Evolutionary conservation across 2,113 vertebrate genomes (phyloP).

Genomic region (Gopherus flavomarginatus): DNA sequence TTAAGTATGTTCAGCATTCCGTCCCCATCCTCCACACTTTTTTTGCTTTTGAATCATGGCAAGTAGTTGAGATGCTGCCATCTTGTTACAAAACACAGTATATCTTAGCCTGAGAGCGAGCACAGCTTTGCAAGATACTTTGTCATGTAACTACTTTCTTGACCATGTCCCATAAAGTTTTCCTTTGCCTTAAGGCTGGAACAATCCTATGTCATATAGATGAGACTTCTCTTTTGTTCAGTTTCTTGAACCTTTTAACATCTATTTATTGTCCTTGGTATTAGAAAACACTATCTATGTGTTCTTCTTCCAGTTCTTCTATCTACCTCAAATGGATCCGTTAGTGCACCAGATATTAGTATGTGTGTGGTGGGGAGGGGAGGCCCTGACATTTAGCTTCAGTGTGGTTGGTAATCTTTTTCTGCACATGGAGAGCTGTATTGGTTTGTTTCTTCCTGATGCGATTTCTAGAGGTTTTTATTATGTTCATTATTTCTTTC

Average conservation of each 20-base stretch:
- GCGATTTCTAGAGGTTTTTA: neutral
- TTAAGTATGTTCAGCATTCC: no score
- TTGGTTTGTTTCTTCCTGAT: neutral
- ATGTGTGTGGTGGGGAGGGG: no score
- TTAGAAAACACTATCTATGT: no score
- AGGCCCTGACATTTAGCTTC: no score
- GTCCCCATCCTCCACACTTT: neutral
- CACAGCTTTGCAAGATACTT: neutral
- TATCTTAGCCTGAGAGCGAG: neutral
- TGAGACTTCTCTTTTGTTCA: neutral
- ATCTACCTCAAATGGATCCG: no score
- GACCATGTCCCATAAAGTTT: neutral
- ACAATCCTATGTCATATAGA: neutral
- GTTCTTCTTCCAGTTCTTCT: no score
- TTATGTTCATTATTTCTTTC: neutral
- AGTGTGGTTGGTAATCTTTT: neutral
- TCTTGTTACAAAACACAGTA: neutral
- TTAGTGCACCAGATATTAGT: no score
- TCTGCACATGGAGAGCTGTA: neutral
- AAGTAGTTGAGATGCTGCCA: neutral
- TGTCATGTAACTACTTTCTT: neutral
- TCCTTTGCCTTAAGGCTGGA: neutral
- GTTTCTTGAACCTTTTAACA: neutral
- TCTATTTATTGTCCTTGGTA: no score
- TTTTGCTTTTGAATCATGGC: neutral